Conservation (phyloP, 2,888 invertebrate genomes). For the Aricia artaxerxes region DNA sequence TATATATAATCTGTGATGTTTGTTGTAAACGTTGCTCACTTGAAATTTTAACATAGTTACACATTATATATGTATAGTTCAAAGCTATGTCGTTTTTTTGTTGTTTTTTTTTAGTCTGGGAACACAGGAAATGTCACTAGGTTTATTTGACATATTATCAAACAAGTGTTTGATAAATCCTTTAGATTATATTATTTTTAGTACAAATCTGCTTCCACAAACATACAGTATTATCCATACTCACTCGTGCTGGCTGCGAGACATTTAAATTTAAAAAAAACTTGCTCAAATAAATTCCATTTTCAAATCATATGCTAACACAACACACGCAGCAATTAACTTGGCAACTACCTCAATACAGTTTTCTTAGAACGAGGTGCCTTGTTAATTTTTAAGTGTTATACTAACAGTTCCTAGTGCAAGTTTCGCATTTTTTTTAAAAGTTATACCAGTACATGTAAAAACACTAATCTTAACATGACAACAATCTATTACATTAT, state of each 20-base stretch:
- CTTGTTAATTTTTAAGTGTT: neutral
- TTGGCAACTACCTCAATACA: neutral
- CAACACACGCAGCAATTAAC: neutral
- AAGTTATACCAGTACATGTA: neutral
- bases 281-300: conserved; percentile 4
- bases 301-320: neutral
- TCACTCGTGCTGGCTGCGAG: conserved; percentile 25
- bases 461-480: neutral
- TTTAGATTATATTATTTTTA: conserved; percentile 18
- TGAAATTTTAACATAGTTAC: conserved; percentile 60
- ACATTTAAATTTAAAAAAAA: neutral
- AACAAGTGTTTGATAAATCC: neutral
- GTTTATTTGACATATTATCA: neutral
- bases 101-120: neutral
- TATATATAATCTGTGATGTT: conserved; percentile 57
- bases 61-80: conserved; percentile 39
- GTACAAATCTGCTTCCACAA: conserved; percentile 14
- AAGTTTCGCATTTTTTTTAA: neutral
- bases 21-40: conserved; percentile 68
- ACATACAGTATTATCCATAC: conserved; percentile 4
- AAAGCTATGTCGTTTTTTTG: neutral
- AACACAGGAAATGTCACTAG: conserved; percentile 6
- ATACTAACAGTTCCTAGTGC: neutral
- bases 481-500: neutral
- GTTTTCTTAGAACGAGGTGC: neutral